Conservation (phyloP, 2,888 invertebrate species). For the Phymatocera aterrima region DNA sequence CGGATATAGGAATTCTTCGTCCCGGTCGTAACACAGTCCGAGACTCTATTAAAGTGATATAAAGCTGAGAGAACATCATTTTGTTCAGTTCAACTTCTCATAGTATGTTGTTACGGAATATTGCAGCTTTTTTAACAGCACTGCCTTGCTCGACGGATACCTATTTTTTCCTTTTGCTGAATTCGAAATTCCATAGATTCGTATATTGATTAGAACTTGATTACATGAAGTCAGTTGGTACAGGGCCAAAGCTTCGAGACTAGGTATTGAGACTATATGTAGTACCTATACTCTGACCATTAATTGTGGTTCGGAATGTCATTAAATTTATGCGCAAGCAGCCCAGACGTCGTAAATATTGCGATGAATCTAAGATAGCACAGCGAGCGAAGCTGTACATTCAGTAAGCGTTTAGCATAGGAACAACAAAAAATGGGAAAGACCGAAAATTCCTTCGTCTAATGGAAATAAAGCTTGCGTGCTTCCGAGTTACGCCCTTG, state of each 20-base stretch:
- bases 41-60: neutral
- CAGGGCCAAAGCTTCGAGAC: neutral
- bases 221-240: neutral
- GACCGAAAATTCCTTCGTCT: neutral
- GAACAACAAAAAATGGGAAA: neutral
- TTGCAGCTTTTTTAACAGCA: neutral
- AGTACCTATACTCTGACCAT: neutral
- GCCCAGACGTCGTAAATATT: slow-evolving; percentile 11
- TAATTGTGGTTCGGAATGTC: slow-evolving; percentile 3
- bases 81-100: too few species aligned
- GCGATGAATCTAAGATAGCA: neutral
- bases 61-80: neutral
- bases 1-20: neutral
- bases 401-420: neutral
- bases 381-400: neutral
- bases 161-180: neutral
- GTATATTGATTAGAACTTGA: neutral
- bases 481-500: neutral
- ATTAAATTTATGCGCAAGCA: neutral
- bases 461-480: slow-evolving; percentile 18
- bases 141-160: neutral
- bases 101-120: too few species aligned
- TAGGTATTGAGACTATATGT: neutral
- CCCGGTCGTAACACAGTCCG: neutral
- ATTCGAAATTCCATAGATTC: neutral